phyloP scores from a whole-genome alignment of 1,140 invertebrate species.

The Prorops nasuta region DNA sequence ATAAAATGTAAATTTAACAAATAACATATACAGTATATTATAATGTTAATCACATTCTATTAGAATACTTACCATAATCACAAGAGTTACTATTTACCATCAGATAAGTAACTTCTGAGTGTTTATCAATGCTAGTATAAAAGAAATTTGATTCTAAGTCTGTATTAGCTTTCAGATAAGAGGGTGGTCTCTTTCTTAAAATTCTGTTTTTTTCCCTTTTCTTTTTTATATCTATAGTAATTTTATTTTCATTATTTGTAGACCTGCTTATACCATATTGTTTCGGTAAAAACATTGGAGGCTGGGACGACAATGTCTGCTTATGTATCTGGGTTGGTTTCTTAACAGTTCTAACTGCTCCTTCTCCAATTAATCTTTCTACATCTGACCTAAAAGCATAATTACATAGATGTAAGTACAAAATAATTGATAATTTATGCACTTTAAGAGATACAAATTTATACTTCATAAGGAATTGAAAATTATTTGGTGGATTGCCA shows the following conservation, averaged over 20 bases:
- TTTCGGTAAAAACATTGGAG: conserved; percentile 21
- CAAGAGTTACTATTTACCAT: conserved; percentile 26
- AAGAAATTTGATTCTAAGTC: conserved; percentile 12
- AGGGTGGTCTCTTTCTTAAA: neutral
- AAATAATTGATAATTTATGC: conserved; percentile 38
- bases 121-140: conserved; percentile 12
- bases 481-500: conserved; percentile 47
- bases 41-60: neutral
- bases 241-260: conserved; percentile 4
- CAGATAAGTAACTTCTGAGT: conserved; percentile 23
- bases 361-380: conserved; percentile 51
- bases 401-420: neutral
- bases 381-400: conserved; percentile 44
- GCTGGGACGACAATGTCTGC: conserved; percentile 33
- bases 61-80: conserved; percentile 19
- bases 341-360: conserved; percentile 51
- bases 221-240: neutral
- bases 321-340: conserved; percentile 47
- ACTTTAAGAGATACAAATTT: neutral
- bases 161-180: conserved; percentile 1
- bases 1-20: conserved; percentile 4
- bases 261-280: neutral
- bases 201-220: neutral
- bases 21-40: too few species aligned
- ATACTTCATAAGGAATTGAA: conserved; percentile 52